phyloP scores from a whole-genome alignment of 2,113 vertebrate species.

The Phaethornis superciliosus region DNA sequence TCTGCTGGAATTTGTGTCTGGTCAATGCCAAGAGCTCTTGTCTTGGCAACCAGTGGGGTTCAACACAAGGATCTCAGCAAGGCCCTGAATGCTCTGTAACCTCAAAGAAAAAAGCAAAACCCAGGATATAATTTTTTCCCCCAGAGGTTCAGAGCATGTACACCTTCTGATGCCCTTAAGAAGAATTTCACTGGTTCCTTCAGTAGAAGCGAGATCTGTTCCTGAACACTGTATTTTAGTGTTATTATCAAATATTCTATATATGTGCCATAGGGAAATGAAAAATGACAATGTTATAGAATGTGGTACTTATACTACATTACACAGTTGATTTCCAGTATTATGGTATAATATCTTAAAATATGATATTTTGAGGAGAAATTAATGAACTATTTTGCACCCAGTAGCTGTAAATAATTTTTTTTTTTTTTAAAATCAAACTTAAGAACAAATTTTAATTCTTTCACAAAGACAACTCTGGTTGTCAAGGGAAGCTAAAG shows the following conservation, averaged over 20 bases:
- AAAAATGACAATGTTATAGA: not conserved
- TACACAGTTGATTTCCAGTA: not conserved
- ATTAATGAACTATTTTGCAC: not conserved
- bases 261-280: not conserved
- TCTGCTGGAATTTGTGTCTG: not conserved
- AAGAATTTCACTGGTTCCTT: not conserved
- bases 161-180: not conserved
- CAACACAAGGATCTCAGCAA: not conserved
- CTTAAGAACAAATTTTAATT: not conserved
- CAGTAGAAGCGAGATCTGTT: not conserved
- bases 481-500: not conserved
- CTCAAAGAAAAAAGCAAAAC: not conserved
- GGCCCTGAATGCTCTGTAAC: not conserved
- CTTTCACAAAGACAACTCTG: not conserved
- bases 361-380: not conserved
- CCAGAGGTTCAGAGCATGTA: not conserved
- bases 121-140: not conserved
- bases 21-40: not conserved
- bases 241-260: not conserved
- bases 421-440: not conserved
- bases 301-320: accelerated
- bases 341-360: not conserved
- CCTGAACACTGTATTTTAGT: too few species aligned
- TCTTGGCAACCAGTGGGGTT: not conserved
- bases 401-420: not conserved